Evolutionary conservation across 1,140 invertebrate species (phyloP).

Genomic region (Aporrectodea caliginosa): DNA sequence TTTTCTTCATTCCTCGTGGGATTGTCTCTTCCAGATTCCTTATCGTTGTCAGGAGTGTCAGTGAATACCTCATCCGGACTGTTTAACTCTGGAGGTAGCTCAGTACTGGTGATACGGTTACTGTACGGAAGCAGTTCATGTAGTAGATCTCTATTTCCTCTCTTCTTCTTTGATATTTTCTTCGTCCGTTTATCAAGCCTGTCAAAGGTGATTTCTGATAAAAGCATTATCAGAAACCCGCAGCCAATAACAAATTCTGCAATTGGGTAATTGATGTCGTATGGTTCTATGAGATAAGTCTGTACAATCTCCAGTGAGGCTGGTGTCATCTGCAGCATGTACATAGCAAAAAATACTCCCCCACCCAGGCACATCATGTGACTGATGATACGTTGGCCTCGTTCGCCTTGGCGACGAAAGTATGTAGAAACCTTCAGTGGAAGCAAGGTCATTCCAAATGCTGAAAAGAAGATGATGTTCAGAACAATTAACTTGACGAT

Average conservation of each 20-base stretch:
- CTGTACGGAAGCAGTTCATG: neutral
- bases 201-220: constrained; percentile 60
- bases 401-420: constrained; percentile 6
- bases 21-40: too few relatives aligned
- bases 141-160: neutral
- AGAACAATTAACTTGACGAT: constrained; percentile 15
- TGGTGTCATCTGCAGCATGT: constrained; percentile 24
- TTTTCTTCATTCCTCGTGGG: too few relatives aligned
- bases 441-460: neutral
- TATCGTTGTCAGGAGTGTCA: too few relatives aligned
- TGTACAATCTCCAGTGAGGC: neutral
- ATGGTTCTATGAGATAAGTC: neutral
- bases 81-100: neutral
- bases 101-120: neutral
- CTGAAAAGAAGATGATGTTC: constrained; percentile 20
- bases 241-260: constrained; percentile 60
- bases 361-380: constrained; percentile 28
- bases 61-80: too few relatives aligned
- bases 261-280: constrained; percentile 48
- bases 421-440: constrained; percentile 19
- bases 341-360: constrained; percentile 23
- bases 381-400: constrained; percentile 21
- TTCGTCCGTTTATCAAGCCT: too few relatives aligned
- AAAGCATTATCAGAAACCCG: constrained; percentile 63
- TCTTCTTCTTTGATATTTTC: neutral